Percentiles rank a stretch among this genome's conserved stretches.
These are phyloP conservation scores for Danionella cerebrum DNA, from an alignment of 2,113 vertebrate species.

Conservation along the genomic window DNA sequence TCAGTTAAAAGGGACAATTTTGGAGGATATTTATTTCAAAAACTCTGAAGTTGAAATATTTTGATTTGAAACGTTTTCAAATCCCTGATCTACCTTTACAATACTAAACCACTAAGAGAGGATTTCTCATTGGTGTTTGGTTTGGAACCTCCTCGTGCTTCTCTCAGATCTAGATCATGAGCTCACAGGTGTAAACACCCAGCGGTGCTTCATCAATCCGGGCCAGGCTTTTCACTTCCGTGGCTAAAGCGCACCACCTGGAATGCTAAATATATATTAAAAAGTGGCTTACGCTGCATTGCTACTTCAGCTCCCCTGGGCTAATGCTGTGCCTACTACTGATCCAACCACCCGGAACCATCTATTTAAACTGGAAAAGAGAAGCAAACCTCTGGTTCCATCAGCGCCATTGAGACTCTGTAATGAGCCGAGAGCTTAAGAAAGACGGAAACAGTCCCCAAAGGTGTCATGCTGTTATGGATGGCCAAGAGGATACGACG, in stretches of 20 bases:
- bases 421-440: constrained; percentile 82
- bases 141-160: not conserved
- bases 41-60: too few relatives aligned
- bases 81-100: too few relatives aligned
- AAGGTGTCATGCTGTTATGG: constrained; percentile 71
- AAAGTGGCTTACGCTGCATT: constrained; percentile 62
- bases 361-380: constrained; percentile 65
- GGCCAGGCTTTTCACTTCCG: constrained; percentile 38
- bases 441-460: constrained; percentile 76
- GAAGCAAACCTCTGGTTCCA: constrained; percentile 75
- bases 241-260: constrained; percentile 60
- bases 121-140: too few relatives aligned
- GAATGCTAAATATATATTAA: constrained; percentile 67
- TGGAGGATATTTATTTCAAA: too few relatives aligned
- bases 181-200: constrained; percentile 41
- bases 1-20: too few relatives aligned
- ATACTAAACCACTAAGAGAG: too few relatives aligned
- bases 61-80: too few relatives aligned
- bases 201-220: constrained; percentile 48
- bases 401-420: constrained; percentile 65
- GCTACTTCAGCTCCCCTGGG: constrained; percentile 56
- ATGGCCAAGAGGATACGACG: constrained; percentile 41
- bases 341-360: constrained; percentile 61
- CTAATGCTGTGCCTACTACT: constrained; percentile 47
- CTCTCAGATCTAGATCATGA: constrained; percentile 19